Evolutionary conservation across 2,888 invertebrate species (phyloP), one percentile per base, ranked within the genome.

Genomic region (Lepidochitona cinerea): DNA sequence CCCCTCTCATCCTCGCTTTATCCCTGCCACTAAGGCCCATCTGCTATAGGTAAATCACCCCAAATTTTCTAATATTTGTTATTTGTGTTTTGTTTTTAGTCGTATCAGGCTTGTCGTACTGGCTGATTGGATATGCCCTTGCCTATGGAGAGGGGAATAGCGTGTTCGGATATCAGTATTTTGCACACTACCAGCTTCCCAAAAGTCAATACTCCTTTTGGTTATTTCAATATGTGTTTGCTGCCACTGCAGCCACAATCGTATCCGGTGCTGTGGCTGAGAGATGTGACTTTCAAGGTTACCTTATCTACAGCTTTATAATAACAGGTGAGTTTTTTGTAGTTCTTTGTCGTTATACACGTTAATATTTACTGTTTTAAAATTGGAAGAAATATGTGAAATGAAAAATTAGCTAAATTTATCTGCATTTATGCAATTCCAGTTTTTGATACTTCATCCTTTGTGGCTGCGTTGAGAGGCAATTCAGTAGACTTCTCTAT

Each of bases 141-240:
- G 86, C 85, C 2, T 85, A 76, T 72, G 86, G 86, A 5, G 65
- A 75, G 1, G 85, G 84, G 0, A 90, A 85, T 75, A 67, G 81
- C 0, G 91, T 91, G 80, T 81, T 92, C 29, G 92, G 92, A 0
- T 89, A 90, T 84, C 75, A 81, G 18, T 81, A 87, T 73, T 87
- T 81, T 41, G 87, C 85, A 6, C 79, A 79, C n/a, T 71, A 71
- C 32, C 79, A 77, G 3, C 66, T 89, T 29, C 81, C 81, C 2
- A 78, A 81, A 5, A 71, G 67, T 0, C 64, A 74, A 0, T 87
- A 82, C 69, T 84, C 87, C 32, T 65, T 75, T 14, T 89, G 91
- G 91, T 92, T 93, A 87, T 93, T 92, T 87, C 93, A 93, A 86
- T 92, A 91, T 81, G 91, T 92, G 29, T 93, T 93, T 79, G 92